Percentiles rank a stretch among this genome's conserved stretches.
Conservation (phyloP, 2,113 vertebrate genomes). For the Podarcis cretensis region DNA sequence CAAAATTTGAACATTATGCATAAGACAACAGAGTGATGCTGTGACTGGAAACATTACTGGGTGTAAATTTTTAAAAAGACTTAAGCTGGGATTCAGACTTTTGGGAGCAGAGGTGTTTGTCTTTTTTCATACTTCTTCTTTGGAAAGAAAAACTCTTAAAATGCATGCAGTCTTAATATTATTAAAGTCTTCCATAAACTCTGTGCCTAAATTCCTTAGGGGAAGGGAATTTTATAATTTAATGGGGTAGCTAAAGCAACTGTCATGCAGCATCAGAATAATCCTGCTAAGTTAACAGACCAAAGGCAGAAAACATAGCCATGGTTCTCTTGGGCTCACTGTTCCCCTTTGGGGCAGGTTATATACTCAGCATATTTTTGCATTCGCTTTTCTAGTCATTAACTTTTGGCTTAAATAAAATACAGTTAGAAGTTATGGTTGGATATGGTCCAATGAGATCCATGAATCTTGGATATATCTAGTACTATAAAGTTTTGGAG, state of each 20-base stretch:
- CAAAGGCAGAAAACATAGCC: neutral
- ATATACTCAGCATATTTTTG: neutral
- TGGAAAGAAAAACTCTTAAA: neutral
- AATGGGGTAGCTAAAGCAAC: neutral
- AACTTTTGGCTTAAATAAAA: conserved; percentile 1
- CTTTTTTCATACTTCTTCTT: neutral
- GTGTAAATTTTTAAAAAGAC: neutral
- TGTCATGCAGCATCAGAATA: neutral
- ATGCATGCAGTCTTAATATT: neutral
- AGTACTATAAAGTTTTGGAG: neutral
- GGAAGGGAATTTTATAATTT: neutral
- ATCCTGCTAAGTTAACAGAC: neutral
- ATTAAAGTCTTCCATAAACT: neutral
- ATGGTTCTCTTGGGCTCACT: neutral
- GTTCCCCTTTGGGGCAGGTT: neutral
- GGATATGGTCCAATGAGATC: neutral
- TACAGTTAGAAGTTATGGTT: neutral
- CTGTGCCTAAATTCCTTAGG: neutral
- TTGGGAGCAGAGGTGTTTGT: too few relatives aligned
- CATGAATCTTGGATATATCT: neutral
- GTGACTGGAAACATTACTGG: too few relatives aligned
- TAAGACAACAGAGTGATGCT: too few relatives aligned
- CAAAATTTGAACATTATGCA: too few relatives aligned
- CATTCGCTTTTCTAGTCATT: neutral
- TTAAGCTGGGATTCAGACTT: neutral